Evolutionary conservation across 1,140 invertebrate species (phyloP).

Genomic region (Pogonognathellus flavescens): DNA sequence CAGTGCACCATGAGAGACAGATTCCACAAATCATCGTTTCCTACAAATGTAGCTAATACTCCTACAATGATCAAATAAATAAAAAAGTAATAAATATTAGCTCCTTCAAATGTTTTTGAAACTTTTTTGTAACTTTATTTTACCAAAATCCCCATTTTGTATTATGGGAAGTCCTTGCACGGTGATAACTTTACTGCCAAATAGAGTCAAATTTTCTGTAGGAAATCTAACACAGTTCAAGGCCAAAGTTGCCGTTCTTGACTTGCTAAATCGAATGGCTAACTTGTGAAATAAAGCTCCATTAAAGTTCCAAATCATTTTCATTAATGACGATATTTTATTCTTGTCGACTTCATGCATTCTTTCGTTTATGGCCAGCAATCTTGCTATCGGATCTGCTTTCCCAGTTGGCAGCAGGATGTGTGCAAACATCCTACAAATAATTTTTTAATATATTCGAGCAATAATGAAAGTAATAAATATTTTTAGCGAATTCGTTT

Average conservation of each 20-base stretch:
- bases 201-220: neutral
- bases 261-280: neutral
- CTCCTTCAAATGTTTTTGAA: no score
- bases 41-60: neutral
- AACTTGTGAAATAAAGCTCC: neutral
- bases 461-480: no score
- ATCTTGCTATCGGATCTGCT: neutral
- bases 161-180: neutral
- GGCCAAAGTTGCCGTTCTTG: neutral
- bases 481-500: no score
- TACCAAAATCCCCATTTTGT: slow-evolving; percentile 36
- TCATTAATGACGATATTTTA: neutral
- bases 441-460: no score
- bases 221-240: slow-evolving; percentile 1
- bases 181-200: neutral
- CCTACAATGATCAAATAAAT: neutral
- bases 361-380: slow-evolving; percentile 5
- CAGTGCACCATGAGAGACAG: slow-evolving; percentile 17
- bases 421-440: neutral
- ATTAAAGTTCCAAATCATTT: neutral
- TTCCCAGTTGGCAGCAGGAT: neutral
- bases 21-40: neutral
- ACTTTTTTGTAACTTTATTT: neutral
- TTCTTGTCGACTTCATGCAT: neutral
- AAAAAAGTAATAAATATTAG: no score